phyloP scores from a whole-genome alignment of 2,888 invertebrate genomes.

The Plagiodera versicolora region DNA sequence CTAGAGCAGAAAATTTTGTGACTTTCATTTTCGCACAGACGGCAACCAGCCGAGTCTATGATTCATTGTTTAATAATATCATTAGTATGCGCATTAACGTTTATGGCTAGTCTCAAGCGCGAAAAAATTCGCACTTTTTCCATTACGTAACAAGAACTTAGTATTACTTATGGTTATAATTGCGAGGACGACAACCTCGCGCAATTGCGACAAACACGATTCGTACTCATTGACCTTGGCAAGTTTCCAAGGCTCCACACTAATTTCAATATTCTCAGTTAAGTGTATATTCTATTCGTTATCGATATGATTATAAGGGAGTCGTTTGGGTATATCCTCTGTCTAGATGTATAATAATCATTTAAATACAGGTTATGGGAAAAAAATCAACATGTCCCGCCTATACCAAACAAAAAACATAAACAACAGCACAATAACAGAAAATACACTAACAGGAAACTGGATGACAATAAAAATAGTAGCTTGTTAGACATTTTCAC shows the following conservation, averaged over 20 bases:
- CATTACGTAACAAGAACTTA: slow-evolving; percentile 19
- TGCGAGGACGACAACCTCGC: slow-evolving; percentile 24
- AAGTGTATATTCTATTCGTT: neutral
- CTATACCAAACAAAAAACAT: too few species aligned
- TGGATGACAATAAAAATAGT: too few species aligned
- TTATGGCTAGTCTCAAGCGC: slow-evolving; percentile 11
- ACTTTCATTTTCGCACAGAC: slow-evolving; percentile 13
- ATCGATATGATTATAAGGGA: too few species aligned
- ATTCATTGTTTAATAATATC: slow-evolving; percentile 9
- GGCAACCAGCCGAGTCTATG: slow-evolving; percentile 1
- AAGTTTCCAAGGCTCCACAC: slow-evolving; percentile 20
- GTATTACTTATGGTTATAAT: slow-evolving; percentile 18
- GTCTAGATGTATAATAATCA: too few species aligned
- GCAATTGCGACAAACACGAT: slow-evolving; percentile 23
- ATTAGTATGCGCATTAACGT: slow-evolving; percentile 16
- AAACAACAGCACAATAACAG: too few species aligned
- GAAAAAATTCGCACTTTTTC: slow-evolving; percentile 18
- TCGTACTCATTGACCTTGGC: slow-evolving; percentile 26
- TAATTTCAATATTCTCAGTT: slow-evolving; percentile 14
- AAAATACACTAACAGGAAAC: too few species aligned
- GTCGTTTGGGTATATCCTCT: too few species aligned
- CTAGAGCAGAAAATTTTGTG: neutral
- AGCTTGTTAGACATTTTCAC: too few species aligned
- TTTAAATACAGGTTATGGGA: too few species aligned
- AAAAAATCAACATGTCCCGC: too few species aligned